Percentiles rank a stretch among this genome's conserved stretches.
phyloP scores from a whole-genome alignment of 2,797 vertebrate species.

The Philypnodon macrostomus region DNA sequence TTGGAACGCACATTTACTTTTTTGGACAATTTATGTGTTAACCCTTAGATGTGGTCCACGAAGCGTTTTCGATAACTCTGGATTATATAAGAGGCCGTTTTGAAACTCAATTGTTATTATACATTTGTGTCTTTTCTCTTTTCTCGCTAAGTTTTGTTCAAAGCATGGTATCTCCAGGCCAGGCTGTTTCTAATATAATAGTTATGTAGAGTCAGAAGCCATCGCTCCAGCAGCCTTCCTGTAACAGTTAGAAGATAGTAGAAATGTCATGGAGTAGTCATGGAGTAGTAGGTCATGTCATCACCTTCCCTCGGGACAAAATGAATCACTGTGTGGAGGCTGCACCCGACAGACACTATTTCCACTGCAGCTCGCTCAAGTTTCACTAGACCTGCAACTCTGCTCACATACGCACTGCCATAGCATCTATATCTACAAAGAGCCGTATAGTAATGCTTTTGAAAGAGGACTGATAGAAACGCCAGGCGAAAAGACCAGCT shows the following conservation, averaged over 20 bases:
- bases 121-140: background rate
- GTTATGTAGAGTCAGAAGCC: slow-evolving; percentile 1
- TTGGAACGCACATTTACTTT: slow-evolving; percentile 26
- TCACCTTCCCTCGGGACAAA: slow-evolving; percentile 32
- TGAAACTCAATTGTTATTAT: background rate
- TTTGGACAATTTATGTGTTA: background rate
- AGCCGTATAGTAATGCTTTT: slow-evolving; percentile 42
- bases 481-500: slow-evolving; percentile 28
- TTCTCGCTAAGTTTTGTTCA: slow-evolving; percentile 12
- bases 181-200: background rate
- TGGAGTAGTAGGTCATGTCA: slow-evolving; percentile 39
- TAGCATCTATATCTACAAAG: slow-evolving; percentile 27
- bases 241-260: slow-evolving; percentile 32
- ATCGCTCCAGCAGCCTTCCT: slow-evolving; percentile 15
- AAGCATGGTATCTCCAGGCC: background rate
- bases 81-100: background rate
- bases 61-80: background rate
- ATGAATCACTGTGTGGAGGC: slow-evolving; percentile 49
- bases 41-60: slow-evolving; percentile 3
- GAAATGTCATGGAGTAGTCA: slow-evolving; percentile 45
- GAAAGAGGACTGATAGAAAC: slow-evolving; percentile 40
- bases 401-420: slow-evolving; percentile 8
- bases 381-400: slow-evolving; percentile 48
- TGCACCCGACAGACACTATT: slow-evolving; percentile 40
- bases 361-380: slow-evolving; percentile 42